Percentiles rank a stretch among this genome's conserved stretches.
Evolutionary conservation across 2,888 invertebrate genomes (phyloP).

Genomic region (Volucella inanis): DNA sequence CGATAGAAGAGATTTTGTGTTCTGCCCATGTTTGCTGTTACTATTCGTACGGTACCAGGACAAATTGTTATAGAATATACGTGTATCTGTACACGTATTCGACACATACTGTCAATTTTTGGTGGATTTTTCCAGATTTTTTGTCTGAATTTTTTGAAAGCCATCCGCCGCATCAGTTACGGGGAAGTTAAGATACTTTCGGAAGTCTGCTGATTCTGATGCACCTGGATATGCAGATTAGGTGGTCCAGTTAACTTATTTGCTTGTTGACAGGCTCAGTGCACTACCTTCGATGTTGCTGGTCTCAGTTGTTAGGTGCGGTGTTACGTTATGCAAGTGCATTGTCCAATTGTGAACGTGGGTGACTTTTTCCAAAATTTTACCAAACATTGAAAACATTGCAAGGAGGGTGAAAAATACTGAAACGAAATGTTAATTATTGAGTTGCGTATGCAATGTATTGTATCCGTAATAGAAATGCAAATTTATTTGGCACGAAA

Average conservation of each 20-base stretch:
- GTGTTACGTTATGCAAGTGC: background rate
- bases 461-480: too few relatives aligned
- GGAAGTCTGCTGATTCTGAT: constrained; percentile 12
- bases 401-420: too few relatives aligned
- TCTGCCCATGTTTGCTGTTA: constrained; percentile 11
- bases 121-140: background rate
- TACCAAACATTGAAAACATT: too few relatives aligned
- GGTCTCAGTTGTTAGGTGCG: constrained; percentile 13
- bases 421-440: too few relatives aligned
- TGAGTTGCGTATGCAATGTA: too few relatives aligned
- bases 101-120: background rate
- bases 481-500: too few relatives aligned
- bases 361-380: too few relatives aligned
- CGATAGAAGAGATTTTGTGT: constrained; percentile 8
- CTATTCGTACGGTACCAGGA: background rate
- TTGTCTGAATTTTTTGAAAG: constrained; percentile 1
- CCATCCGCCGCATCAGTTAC: constrained; percentile 15
- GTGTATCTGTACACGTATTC: too few relatives aligned
- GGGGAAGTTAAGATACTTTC: constrained; percentile 4
- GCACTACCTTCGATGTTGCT: background rate
- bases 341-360: too few relatives aligned
- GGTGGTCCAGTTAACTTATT: constrained; percentile 38
- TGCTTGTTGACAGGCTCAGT: constrained; percentile 48
- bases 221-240: constrained; percentile 37
- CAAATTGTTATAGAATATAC: background rate